Evolutionary conservation across 2,888 invertebrate genomes (phyloP).

Genomic region (Conomelus anceps): DNA sequence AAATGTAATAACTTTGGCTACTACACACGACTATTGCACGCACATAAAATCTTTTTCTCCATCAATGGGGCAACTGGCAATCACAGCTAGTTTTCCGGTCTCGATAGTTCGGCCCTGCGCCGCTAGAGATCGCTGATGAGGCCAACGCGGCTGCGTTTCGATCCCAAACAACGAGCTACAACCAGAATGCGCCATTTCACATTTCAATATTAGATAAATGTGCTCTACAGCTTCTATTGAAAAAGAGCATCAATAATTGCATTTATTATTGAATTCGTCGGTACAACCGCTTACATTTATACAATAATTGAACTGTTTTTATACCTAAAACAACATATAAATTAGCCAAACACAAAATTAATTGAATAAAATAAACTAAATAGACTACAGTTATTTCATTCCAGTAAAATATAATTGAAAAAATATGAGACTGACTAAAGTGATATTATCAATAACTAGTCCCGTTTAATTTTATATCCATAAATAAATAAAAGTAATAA

Average conservation of each 20-base stretch:
- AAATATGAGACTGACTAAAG: too few relatives aligned
- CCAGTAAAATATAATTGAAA: too few relatives aligned
- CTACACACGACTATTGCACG: neutral
- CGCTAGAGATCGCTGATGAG: neutral
- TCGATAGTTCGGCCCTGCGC: neutral
- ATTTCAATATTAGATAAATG: neutral
- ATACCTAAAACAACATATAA: neutral
- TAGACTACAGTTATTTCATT: too few relatives aligned
- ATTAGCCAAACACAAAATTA: neutral
- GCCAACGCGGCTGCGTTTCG: neutral
- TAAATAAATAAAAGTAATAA: too few relatives aligned
- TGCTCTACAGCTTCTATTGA: neutral
- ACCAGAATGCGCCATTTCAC: neutral
- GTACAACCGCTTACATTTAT: too few relatives aligned
- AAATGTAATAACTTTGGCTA: neutral
- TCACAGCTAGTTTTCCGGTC: neutral
- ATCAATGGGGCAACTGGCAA: neutral
- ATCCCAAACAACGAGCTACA: neutral
- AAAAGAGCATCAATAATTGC: neutral
- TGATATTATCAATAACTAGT: too few relatives aligned
- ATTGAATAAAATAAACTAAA: neutral
- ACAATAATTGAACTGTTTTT: neutral
- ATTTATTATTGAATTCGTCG: neutral
- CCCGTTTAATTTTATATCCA: too few relatives aligned
- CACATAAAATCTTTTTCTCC: neutral